These are phyloP conservation scores for Centruroides sculpturatus DNA, from an alignment of 1,140 invertebrate species.

Conservation along the genomic window DNA sequence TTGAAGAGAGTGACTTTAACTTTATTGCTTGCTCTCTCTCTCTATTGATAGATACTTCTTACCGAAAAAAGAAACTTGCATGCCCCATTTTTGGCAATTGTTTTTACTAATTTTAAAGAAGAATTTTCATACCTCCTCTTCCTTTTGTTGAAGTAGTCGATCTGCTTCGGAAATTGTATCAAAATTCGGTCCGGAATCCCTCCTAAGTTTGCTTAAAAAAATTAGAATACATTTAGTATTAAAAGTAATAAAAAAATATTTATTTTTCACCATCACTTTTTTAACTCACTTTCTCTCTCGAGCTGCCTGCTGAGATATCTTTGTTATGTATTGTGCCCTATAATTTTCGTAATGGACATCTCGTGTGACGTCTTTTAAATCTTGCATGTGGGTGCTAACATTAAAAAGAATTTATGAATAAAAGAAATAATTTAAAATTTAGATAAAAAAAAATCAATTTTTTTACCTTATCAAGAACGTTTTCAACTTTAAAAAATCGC, in stretches of 20 bases:
- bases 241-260: too few relatives aligned
- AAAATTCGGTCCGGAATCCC: constrained; percentile 58
- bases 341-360: constrained; percentile 96
- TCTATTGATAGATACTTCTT: too few relatives aligned
- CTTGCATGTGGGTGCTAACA: constrained; percentile 79
- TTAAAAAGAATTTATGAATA: neutral
- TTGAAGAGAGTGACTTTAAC: too few relatives aligned
- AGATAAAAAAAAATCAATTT: too few relatives aligned
- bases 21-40: too few relatives aligned
- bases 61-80: too few relatives aligned
- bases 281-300: constrained; percentile 52
- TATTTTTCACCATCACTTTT: too few relatives aligned
- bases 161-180: constrained; percentile 70
- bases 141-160: constrained; percentile 70
- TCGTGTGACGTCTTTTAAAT: constrained; percentile 84
- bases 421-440: too few relatives aligned
- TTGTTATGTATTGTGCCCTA: constrained; percentile 47
- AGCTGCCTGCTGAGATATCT: constrained; percentile 66
- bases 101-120: too few relatives aligned
- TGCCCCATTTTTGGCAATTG: too few relatives aligned
- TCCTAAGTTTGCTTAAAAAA: constrained; percentile 61
- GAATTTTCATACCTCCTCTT: constrained; percentile 62
- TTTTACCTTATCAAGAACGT: constrained; percentile 73
- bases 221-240: neutral
- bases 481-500: constrained; percentile 89